phyloP scores from a whole-genome alignment of 1,140 invertebrate genomes.

The Zelostemma sp. region DNA sequence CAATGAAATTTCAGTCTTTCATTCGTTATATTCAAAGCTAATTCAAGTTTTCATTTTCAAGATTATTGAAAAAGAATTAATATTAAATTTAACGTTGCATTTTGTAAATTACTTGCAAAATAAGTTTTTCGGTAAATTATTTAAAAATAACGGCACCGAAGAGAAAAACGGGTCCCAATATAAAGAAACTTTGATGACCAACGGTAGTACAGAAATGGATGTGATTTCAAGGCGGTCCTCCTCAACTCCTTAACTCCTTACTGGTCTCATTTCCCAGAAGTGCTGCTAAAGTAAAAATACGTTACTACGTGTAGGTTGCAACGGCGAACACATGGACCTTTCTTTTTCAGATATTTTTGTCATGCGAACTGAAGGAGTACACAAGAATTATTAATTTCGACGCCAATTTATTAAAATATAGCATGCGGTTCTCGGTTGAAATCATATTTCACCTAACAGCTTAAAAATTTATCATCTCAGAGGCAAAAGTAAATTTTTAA shows the following conservation, averaged over 20 bases:
- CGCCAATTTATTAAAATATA: neutral
- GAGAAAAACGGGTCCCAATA: conserved; percentile 54
- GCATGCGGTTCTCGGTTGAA: too few species aligned
- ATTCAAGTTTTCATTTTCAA: conserved; percentile 11
- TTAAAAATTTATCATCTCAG: too few species aligned
- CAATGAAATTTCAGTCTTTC: too few species aligned
- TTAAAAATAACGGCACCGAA: conserved; percentile 5
- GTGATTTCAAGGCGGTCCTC: conserved; percentile 46
- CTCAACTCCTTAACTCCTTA: conserved; percentile 59
- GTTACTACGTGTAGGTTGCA: conserved; percentile 27
- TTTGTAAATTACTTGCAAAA: too few species aligned
- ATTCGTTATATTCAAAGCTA: conserved; percentile 7
- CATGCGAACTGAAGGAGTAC: neutral
- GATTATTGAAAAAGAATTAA: neutral
- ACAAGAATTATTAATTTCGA: conserved; percentile 2
- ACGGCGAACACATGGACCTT: conserved; percentile 44
- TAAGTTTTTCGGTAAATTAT: too few species aligned
- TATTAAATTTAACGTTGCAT: too few species aligned
- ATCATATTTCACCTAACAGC: conserved; percentile 5
- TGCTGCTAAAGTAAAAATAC: conserved; percentile 61
- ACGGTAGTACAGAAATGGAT: conserved; percentile 53
- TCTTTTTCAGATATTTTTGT: conserved; percentile 46
- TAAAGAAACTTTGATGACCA: conserved; percentile 38
- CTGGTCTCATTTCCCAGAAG: conserved; percentile 60
- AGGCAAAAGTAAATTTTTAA: too few species aligned